These are phyloP conservation scores for Peromyscus californicus DNA, from an alignment of 2,113 vertebrate genomes.

Conservation along the genomic window DNA sequence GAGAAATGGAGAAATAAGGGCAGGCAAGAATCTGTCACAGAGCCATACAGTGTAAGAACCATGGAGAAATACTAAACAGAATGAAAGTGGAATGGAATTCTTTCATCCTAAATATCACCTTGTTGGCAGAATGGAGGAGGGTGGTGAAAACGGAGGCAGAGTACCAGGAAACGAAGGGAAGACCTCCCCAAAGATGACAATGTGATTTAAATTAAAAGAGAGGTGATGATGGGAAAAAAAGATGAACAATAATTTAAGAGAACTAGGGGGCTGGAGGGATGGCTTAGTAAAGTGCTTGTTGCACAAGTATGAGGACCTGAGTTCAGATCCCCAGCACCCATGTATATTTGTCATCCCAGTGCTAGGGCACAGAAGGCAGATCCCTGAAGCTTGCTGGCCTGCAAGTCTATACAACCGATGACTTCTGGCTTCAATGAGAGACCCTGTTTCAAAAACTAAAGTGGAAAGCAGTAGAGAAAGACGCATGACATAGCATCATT, in stretches of 20 bases:
- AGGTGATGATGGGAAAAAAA: not conserved
- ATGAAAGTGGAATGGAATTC: constrained; percentile 19
- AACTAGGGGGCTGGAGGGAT: not conserved
- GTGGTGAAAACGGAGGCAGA: not conserved
- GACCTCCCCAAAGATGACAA: not conserved
- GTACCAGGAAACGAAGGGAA: not conserved
- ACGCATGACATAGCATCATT: not conserved
- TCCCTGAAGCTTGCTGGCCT: not conserved
- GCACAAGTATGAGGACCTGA: not conserved
- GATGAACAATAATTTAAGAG: constrained; percentile 11
- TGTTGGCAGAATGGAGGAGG: not conserved
- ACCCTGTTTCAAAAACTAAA: not conserved
- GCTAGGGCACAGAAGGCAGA: not conserved
- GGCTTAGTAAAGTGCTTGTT: not conserved
- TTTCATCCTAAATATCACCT: constrained; percentile 6
- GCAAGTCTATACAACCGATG: not conserved
- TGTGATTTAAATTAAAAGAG: not conserved
- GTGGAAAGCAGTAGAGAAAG: not conserved
- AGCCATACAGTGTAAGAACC: constrained; percentile 11
- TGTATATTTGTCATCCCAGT: not conserved
- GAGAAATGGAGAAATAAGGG: not conserved
- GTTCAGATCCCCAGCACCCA: not conserved
- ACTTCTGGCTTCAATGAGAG: not conserved
- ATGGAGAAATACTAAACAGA: not conserved
- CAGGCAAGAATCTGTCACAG: not conserved